Conservation (phyloP, 2,888 invertebrate species). For the Syritta pipiens region DNA sequence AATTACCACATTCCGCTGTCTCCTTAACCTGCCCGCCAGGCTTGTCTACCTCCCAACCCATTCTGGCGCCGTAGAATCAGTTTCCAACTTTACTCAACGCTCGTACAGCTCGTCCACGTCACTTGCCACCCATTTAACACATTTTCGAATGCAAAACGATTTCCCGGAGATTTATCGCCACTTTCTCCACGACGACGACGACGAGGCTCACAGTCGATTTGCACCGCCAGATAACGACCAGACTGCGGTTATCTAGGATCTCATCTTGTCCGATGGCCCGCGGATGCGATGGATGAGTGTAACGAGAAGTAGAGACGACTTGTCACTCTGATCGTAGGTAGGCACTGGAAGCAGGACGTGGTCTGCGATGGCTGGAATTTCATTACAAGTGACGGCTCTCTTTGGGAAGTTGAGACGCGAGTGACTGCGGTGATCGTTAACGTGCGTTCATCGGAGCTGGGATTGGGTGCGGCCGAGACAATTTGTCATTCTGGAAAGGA, state of each 20-base stretch:
- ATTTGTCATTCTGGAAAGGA: conserved; percentile 7
- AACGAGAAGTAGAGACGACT: conserved; percentile 16
- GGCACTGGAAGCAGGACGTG: too few species aligned
- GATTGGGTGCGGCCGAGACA: too few species aligned
- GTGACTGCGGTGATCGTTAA: background rate
- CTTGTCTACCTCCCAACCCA: background rate
- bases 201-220: background rate
- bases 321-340: conserved; percentile 30
- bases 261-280: conserved; percentile 33
- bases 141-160: conserved; percentile 20
- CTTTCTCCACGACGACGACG: too few species aligned
- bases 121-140: too few species aligned
- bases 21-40: background rate
- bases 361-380: too few species aligned
- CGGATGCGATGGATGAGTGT: conserved; percentile 54
- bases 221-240: conserved; percentile 8
- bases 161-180: conserved; percentile 51
- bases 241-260: conserved; percentile 36
- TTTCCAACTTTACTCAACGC: conserved; percentile 7
- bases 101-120: too few species aligned
- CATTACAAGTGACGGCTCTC: too few species aligned
- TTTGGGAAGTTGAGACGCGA: too few species aligned
- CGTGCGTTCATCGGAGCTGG: background rate
- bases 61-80: conserved; percentile 47
- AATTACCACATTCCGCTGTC: background rate